Evolutionary conservation across 2,888 invertebrate genomes (phyloP), one percentile per base, ranked within the genome.

Genomic region (Archips crataeganus): DNA sequence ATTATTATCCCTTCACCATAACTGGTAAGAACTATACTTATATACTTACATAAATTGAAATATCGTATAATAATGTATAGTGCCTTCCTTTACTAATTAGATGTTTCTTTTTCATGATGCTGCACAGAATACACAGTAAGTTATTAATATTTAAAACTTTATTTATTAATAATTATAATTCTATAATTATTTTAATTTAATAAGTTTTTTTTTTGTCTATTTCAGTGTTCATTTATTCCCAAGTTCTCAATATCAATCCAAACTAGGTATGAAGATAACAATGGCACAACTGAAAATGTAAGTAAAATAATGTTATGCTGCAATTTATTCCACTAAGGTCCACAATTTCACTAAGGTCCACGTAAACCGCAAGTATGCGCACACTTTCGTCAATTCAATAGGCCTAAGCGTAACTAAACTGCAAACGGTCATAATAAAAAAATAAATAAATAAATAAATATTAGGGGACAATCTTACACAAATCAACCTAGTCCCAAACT

Each of bases 1-100:
- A 99, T 90, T 98, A 97, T 91, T 99, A 98, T 93, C 98, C 98
- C 11, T 98, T 96, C 82, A 98, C 98, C 32, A 96, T 97, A 69
- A 98, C 98, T 91, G 97, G 97, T 96, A 95, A 93, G 23, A 23
- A 23, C 23, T 71, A 5, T 64, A 45, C 51, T 57, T 32, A 42
- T 36, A 57, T 32, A 36, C 47, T 23, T 57, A 23, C 23, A 23
- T 23, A 6, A 9, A 62, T 23, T 47, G 34, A 51, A 62, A 74
- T 47, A 47, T 74, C 36, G 69, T 69, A 63, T n/a, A 23, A 23
- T 65, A 62, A 72, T 45, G 65, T 59, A 61, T 0, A 23, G 45
- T 45, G 11, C 59, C 61, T 71, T 75, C 71, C 74, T 66, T 78
- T 73, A 60, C 69, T 72, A 62, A 76, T 79, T 79, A 63, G 76